A percentile compares a stretch with the other conserved stretches of the same genome.
Evolutionary conservation across 1,140 invertebrate species (phyloP).

Genomic region (Anastrepha obliqua): DNA sequence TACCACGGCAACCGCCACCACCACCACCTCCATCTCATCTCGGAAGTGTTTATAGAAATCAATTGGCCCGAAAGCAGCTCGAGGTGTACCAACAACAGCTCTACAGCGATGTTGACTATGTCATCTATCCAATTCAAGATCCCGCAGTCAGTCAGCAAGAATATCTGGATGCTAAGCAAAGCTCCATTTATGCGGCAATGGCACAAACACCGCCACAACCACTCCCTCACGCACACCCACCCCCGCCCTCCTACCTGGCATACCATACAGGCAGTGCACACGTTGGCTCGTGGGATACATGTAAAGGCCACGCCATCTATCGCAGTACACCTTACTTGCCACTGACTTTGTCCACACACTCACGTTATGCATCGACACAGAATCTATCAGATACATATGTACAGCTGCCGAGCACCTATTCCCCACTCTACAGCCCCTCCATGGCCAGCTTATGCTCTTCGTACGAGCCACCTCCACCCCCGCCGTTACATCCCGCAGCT

Average conservation of each 20-base stretch:
- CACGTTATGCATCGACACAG: slow-evolving; percentile 84
- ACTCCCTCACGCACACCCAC: slow-evolving; percentile 73
- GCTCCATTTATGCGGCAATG: slow-evolving; percentile 79
- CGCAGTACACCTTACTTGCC: slow-evolving; percentile 86
- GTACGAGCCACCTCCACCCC: slow-evolving; percentile 77
- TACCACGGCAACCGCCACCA: slow-evolving; percentile 76
- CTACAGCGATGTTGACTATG: slow-evolving; percentile 92
- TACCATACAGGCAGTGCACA: slow-evolving; percentile 62
- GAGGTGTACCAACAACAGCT: slow-evolving; percentile 90
- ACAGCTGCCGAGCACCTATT: slow-evolving; percentile 77
- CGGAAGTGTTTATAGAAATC: slow-evolving; percentile 80
- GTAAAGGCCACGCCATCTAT: slow-evolving; percentile 84
- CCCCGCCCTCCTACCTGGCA: slow-evolving; percentile 76
- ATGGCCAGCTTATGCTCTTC: slow-evolving; percentile 77
- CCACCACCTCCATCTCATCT: slow-evolving; percentile 78
- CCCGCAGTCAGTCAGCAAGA: slow-evolving; percentile 91
- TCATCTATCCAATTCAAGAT: slow-evolving; percentile 91
- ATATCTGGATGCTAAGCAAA: slow-evolving; percentile 90
- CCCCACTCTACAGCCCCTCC: slow-evolving; percentile 78
- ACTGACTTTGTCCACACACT: slow-evolving; percentile 79
- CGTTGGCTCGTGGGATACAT: slow-evolving; percentile 74
- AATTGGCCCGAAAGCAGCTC: slow-evolving; percentile 85
- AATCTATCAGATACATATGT: slow-evolving; percentile 84
- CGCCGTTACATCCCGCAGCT: slow-evolving; percentile 74
- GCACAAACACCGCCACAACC: slow-evolving; percentile 77